phyloP scores from a whole-genome alignment of 2,113 vertebrate genomes.

The Nycticryphes semicollaris region DNA sequence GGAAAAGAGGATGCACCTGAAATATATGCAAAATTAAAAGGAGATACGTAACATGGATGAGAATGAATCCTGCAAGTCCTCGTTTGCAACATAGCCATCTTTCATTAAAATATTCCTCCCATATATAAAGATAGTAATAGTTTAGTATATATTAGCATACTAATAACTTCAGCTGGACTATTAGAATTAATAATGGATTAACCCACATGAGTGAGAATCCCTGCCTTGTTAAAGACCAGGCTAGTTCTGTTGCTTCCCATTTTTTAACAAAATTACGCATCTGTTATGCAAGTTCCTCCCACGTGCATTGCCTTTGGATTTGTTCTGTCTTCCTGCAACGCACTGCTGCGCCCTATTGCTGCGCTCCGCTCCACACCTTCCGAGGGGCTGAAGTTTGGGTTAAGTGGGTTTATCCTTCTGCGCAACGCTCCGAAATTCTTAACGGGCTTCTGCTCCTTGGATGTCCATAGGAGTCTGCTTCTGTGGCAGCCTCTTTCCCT shows the following conservation, averaged over 20 bases:
- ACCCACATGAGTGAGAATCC: not conserved
- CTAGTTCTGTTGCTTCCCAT: not conserved
- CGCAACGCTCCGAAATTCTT: not conserved
- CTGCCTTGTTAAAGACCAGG: not conserved
- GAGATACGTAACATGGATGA: not conserved
- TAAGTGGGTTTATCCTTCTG: not conserved
- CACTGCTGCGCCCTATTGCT: not conserved
- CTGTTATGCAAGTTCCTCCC: constrained; percentile 11
- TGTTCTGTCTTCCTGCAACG: not conserved
- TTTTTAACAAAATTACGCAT: not conserved
- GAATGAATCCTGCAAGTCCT: not conserved
- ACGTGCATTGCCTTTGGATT: not conserved
- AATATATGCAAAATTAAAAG: not conserved
- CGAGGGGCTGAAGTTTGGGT: not conserved
- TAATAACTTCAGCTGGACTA: constrained; percentile 37
- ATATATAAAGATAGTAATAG: not conserved
- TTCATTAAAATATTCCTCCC: constrained; percentile 1
- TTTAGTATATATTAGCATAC: constrained; percentile 35
- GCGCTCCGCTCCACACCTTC: not conserved
- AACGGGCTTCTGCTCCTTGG: not conserved
- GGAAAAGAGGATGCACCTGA: not conserved
- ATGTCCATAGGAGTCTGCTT: not conserved
- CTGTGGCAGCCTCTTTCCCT: not conserved
- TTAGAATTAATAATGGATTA: constrained; percentile 34
- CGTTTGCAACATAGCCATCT: not conserved